phyloP scores from a whole-genome alignment of 2,888 invertebrate genomes.

The Artemia sinica region DNA sequence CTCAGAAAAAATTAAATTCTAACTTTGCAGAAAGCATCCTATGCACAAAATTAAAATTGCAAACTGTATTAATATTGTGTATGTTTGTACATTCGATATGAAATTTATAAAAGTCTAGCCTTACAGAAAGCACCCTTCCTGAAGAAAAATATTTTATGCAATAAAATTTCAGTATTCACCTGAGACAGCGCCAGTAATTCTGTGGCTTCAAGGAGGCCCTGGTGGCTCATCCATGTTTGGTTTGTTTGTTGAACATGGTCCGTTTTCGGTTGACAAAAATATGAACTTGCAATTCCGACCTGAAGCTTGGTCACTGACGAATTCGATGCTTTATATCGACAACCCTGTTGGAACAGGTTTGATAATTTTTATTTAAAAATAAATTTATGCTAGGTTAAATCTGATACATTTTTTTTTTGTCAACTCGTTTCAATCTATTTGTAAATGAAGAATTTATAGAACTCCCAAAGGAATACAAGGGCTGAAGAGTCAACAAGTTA shows the following conservation, averaged over 20 bases:
- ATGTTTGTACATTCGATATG: no score
- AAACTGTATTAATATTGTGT: no score
- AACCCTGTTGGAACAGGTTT: constrained; percentile 65
- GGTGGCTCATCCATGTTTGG: constrained; percentile 58
- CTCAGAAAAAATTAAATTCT: no score
- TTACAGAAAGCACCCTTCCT: no score
- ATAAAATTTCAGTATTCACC: constrained; percentile 29
- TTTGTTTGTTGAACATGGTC: constrained; percentile 67
- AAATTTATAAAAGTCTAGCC: no score
- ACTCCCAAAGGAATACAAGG: neutral
- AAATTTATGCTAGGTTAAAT: neutral
- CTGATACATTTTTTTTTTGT: no score
- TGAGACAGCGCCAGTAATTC: constrained; percentile 46
- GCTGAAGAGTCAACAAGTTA: neutral
- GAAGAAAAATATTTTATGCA: no score
- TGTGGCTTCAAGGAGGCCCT: constrained; percentile 76
- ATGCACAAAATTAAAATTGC: no score
- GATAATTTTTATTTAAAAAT: neutral
- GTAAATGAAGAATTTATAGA: neutral
- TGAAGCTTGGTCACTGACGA: constrained; percentile 59
- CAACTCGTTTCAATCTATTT: neutral
- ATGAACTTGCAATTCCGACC: constrained; percentile 41
- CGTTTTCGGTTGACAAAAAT: constrained; percentile 41
- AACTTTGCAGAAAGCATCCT: no score
- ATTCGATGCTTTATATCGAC: constrained; percentile 70